Base-by-base conservation (phyloP, 2,797 vertebrate species). In the Psittacula derbiana region DNA sequence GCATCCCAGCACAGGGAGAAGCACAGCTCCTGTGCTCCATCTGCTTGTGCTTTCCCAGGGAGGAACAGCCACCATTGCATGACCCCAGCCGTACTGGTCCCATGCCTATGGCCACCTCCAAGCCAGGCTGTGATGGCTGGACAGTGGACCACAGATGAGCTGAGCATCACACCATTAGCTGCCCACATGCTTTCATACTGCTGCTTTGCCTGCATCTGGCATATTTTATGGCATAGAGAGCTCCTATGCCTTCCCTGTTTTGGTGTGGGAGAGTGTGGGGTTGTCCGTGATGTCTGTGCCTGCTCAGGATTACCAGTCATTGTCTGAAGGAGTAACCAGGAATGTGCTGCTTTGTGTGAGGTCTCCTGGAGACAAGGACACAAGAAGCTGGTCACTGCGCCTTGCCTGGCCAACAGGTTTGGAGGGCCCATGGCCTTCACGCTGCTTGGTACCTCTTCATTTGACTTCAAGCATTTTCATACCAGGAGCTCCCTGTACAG, bases 151-250 rank as follows among this genome's bases (percentile, higher is more conserved):
- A 0, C 20, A 24, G 69, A 19, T 0, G 8, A 69, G 23, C 66
- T 36, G 53, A 21, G 41, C n/a, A 41, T 44, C 61, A 27, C 1
- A 0, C 24, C n/a, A 2, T 1, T 27, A 64, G 31, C 31, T 57
- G 25, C 10, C 46, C 47, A 9, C 28, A 4, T 38, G 52, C 16
- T 36, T 12, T 36, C 30, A 11, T n/a, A 5, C 49, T 38, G 41
- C n/a, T 60, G 67, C 8, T 15, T 8, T 41, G 41, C 12, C 60
- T 30, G 36, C 14, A 0, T 11, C 57, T 24, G 4, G 72, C 7
- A 1, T 23, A 10, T 12, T 36, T n/a, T 1, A 0, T 6, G 64
- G 6, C 0, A 0, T 2, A 10, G 4, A 0, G 10, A 43, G n/a
- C 47, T 67, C 60, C 74, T 27, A 12, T 12, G 23, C 57, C 11